Evolutionary conservation across 2,797 vertebrate species (phyloP), one percentile per base, ranked within the genome.

Genomic region (Prunella strophiata): DNA sequence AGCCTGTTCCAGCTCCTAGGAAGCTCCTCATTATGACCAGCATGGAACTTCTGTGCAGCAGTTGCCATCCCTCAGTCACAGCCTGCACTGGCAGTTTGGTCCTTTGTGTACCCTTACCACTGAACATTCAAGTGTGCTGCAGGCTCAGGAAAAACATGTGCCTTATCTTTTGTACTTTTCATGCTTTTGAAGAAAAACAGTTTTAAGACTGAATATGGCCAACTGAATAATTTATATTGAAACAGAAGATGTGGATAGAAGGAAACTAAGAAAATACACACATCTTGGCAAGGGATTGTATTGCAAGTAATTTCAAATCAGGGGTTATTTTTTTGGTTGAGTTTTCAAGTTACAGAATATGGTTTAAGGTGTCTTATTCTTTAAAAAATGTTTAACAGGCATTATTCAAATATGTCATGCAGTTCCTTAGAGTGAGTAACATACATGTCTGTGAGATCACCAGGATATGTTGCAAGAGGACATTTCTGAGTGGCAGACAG

Each of bases 401-500:
- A 34, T 71, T 87, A 85, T 91, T 68, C 50, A 95, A 80, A 76
- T 72, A 77, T 30, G 23, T 57, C 63, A 75, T 80, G 36, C 42
- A 66, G 42, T 48, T 74, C 27, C 84, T 88, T 42, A 1, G 20
- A 66, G 48, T 51, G 62, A 84, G 27, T 55, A 93, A 73, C 50
- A 40, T 10, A 40, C 40, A 62, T 16, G 32, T 89, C 62, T 85
- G 29, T 51, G 75, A 86, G 75, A 89, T 93, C 83, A 89, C 51
- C 62, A 82, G 79, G 36, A 25, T 73, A 61, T 67, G 71, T 82
- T 93, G 90, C 91, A 92, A 85, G 74, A 87, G 58, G 67, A 91
- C 48, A 47, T 88, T 91, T 91, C 89, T 75, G 79, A 89, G 54
- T 67, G 72, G 89, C 93, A 89, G 79, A 57, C 70, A 89, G 63